Evolutionary conservation across 2,113 vertebrate species (phyloP), one percentile per base, ranked within the genome.

Genomic region (Limnothrissa miodon): DNA sequence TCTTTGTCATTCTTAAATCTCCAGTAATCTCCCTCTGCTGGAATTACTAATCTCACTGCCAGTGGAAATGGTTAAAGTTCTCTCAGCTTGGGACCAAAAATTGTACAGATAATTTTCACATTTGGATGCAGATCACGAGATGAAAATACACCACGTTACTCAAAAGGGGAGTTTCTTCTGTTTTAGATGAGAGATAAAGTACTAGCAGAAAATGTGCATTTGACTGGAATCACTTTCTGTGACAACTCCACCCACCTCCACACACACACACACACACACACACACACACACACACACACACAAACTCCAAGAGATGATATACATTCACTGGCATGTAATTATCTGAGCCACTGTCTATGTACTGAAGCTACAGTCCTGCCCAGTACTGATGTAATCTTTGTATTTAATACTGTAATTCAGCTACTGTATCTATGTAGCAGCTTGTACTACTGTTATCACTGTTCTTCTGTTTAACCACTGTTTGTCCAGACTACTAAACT

Each of bases 381-480:
- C 66, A 74, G 25, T 74, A 74, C 66, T 74, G 66, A 74, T 74
- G 66, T 74, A 74, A 74, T 74, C 39, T 84, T 45, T 83, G 78
- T 80, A 83, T 82, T 29, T 74, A 74, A 74, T 83, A 83, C 82
- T 86, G 56, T 90, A 87, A 86, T 80, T 83, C 80, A 84, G 86
- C 92, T 92, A 89, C 91, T 94, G 92, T 93, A 85, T 89, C 86
- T 89, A 85, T 89, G 86, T 88, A 85, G 86, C 81, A 79, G 87
- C 91, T 91, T 94, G 93, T 92, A 94, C 94, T 93, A 90, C 89
- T 92, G 88, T 15, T 74, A 33, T 36, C 89, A 91, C 86, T 91
- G 84, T 86, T 86, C 86, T 23, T 80, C 45, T 87, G 83, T 84
- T 33, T 13, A 74, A 36, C 81, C 59, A 39, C 84, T 85, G 84